These are phyloP conservation scores for Lineus longissimus DNA, from an alignment of 1,140 invertebrate species.

Conservation along the genomic window DNA sequence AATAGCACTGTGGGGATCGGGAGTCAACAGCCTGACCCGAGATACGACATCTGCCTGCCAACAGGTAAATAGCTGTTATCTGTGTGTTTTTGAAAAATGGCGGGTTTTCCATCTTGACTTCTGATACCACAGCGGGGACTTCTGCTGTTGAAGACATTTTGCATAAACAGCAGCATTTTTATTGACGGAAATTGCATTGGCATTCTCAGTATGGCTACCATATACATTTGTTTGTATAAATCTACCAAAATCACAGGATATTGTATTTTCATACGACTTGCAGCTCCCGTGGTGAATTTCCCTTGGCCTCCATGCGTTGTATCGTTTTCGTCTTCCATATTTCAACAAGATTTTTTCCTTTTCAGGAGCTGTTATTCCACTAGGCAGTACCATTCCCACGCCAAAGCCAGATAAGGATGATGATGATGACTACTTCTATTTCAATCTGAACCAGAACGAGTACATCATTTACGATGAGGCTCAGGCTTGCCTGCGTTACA, in stretches of 20 bases:
- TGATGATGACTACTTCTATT: constrained; percentile 15
- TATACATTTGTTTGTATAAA: too few species aligned
- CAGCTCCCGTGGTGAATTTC: too few species aligned
- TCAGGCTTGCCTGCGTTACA: constrained; percentile 51
- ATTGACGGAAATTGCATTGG: too few species aligned
- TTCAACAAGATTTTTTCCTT: constrained; percentile 8
- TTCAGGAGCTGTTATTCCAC: constrained; percentile 41
- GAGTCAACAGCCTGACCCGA: constrained; percentile 29
- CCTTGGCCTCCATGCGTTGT: too few species aligned
- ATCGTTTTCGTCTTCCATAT: not conserved
- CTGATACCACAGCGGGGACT: too few species aligned
- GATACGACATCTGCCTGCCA: constrained; percentile 36
- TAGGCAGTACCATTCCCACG: constrained; percentile 25
- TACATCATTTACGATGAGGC: constrained; percentile 53
- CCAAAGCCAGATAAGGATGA: constrained; percentile 22
- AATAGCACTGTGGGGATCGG: constrained; percentile 43
- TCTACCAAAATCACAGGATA: too few species aligned
- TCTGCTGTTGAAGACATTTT: too few species aligned
- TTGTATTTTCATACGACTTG: too few species aligned
- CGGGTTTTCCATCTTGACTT: not conserved
- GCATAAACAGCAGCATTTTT: too few species aligned
- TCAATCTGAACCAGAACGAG: constrained; percentile 46
- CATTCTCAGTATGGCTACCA: too few species aligned
- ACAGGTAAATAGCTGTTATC: constrained; percentile 29
- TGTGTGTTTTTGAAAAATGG: not conserved